These are phyloP conservation scores for Forficula auricularia DNA, from an alignment of 1,140 invertebrate species.

Conservation along the genomic window DNA sequence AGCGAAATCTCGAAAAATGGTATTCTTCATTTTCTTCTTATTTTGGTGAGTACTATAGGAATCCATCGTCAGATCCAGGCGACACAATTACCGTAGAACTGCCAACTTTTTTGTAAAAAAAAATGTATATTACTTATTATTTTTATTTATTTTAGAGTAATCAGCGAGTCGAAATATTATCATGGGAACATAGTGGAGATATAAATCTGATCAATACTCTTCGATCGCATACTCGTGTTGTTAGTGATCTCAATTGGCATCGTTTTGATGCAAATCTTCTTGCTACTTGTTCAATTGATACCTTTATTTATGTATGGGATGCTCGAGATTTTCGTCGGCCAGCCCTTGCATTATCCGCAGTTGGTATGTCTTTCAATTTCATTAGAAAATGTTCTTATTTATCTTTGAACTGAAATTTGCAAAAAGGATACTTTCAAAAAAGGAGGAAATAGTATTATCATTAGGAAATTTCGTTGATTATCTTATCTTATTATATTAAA, in stretches of 20 bases:
- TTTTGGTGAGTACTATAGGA: no score
- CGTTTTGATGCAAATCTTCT: conserved; percentile 71
- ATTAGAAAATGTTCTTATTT: background rate
- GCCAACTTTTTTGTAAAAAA: no score
- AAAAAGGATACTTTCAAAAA: no score
- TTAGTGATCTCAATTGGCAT: conserved; percentile 89
- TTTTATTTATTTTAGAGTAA: conserved; percentile 47
- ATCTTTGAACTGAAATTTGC: background rate
- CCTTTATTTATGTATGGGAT: conserved; percentile 87
- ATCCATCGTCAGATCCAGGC: no score
- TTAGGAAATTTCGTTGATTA: no score
- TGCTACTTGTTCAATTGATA: conserved; percentile 84
- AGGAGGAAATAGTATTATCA: no score
- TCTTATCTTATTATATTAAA: no score
- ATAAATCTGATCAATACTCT: conserved; percentile 47
- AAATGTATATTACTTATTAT: no score
- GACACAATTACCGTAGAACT: no score
- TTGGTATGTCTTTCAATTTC: conserved; percentile 36
- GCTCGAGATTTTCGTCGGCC: conserved; percentile 69
- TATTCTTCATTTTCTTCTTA: no score
- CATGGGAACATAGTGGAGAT: conserved; percentile 43
- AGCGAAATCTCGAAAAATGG: no score
- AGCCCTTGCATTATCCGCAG: conserved; percentile 57
- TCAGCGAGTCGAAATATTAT: conserved; percentile 65
- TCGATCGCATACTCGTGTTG: conserved; percentile 67